Evolutionary conservation across 2,797 vertebrate species (phyloP).

Genomic region (Acipenser ruthenus): DNA sequence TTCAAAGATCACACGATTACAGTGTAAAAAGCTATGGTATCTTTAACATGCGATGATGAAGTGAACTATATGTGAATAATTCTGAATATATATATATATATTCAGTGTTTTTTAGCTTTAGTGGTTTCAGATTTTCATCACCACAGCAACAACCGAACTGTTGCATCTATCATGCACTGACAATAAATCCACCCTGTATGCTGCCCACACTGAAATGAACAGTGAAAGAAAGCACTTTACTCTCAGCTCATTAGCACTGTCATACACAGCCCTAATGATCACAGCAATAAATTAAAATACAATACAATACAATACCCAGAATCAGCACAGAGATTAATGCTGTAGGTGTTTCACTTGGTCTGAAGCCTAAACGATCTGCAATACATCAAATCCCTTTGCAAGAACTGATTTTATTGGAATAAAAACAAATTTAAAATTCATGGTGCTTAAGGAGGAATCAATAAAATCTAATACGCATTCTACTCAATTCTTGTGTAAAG

Average conservation of each 20-base stretch:
- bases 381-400: constrained; percentile 4
- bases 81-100: too few relatives aligned
- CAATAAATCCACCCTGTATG: neutral
- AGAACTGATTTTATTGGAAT: constrained; percentile 12
- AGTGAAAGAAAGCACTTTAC: neutral
- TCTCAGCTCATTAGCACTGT: constrained; percentile 2
- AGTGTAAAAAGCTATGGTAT: too few relatives aligned
- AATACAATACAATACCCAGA: neutral
- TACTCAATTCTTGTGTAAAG: neutral
- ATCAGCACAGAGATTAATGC: neutral
- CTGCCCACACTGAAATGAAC: neutral
- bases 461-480: constrained; percentile 10
- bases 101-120: too few relatives aligned
- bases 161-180: neutral
- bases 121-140: too few relatives aligned
- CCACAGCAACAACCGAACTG: neutral
- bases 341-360: neutral
- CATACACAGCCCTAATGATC: neutral
- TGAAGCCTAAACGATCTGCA: neutral
- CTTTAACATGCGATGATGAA: too few relatives aligned
- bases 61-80: too few relatives aligned
- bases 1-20: too few relatives aligned
- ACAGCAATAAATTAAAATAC: neutral
- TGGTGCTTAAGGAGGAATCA: constrained; percentile 15
- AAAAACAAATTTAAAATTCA: constrained; percentile 17